phyloP scores from a whole-genome alignment of 2,888 invertebrate genomes.

The Ommatoiulus sabulosus region DNA sequence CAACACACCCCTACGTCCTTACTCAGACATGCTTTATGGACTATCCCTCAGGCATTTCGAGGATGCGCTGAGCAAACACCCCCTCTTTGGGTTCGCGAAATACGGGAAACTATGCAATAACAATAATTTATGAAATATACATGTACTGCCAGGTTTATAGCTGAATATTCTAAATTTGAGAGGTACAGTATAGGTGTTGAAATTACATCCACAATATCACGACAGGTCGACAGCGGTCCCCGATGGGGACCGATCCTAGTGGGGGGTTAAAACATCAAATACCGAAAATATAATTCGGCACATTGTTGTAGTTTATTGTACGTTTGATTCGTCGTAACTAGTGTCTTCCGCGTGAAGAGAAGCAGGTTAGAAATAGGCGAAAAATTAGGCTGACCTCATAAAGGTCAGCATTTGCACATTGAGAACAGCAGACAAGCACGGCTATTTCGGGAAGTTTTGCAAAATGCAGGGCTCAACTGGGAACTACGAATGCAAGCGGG shows the following conservation, averaged over 20 bases:
- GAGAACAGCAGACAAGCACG: slow-evolving; percentile 14
- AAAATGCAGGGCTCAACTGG: neutral
- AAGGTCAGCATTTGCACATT: slow-evolving; percentile 25
- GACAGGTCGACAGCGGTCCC: too few species aligned
- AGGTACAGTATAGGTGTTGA: too few species aligned
- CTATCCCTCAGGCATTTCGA: neutral
- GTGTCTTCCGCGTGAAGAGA: neutral
- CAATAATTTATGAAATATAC: too few species aligned
- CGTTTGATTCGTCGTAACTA: neutral
- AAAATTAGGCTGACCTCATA: slow-evolving; percentile 32
- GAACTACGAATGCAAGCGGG: slow-evolving; percentile 22
- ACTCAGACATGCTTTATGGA: neutral
- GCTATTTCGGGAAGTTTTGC: slow-evolving; percentile 28
- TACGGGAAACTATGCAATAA: too few species aligned
- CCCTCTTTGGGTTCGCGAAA: too few species aligned
- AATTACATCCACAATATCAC: too few species aligned
- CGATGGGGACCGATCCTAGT: too few species aligned
- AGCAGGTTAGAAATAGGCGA: neutral
- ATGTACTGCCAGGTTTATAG: too few species aligned
- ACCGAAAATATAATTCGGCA: too few species aligned
- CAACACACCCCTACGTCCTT: neutral
- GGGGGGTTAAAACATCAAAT: too few species aligned
- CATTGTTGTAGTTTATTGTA: neutral
- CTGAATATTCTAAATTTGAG: too few species aligned
- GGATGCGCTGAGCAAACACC: neutral